Evolutionary conservation across 1,140 invertebrate genomes (phyloP), one percentile per base, ranked within the genome.

Genomic region (Drosophila lowei): DNA sequence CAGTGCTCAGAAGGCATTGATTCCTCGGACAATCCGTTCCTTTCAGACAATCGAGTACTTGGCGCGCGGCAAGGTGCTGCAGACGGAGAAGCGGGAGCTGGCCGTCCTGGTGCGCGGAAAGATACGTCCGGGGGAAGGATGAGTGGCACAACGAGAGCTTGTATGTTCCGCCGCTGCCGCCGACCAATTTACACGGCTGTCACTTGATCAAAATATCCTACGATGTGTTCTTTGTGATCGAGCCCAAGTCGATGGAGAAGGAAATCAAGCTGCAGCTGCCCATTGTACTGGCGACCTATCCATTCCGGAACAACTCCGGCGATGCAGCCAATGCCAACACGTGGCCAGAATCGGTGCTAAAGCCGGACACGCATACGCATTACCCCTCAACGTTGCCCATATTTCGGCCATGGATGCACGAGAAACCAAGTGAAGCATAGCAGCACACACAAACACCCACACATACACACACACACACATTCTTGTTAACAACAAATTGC

Each of bases 171-270:
- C 97, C 98, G 16, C 92, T 99, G 70, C 98, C 98, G 48, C 98
- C 98, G 9, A 99, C 98, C 18, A 98, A 98, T 93, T 93, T 99
- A n/a, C 93, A 97, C 67, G 98, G 97, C 42, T 99, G 98, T 91
- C 96, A 98, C 92, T 94, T 99, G 63, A 99, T 99, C 78, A 95
- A 96, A 90, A 97, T 99, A 67, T 95, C 97, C 77, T 99, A 99
- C 91, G 97, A 98, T 91, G 96, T 99, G 49, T 97, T 97, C 92
- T 98, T 98, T 90, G 95, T 97, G 63, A 95, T 98, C 78, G 95
- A 95, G 86, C 97, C 97, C 64, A 97, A 97, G 92, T 97, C 96
- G 70, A 92, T 97, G 84, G 97, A 98, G 89, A 98, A 98, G 92
- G 95, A 97, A 80, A 95, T 98, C 28, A 98, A 98, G 92, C 92